These are phyloP conservation scores for Lepidonotus clava DNA, from an alignment of 2,888 invertebrate species.

Conservation along the genomic window DNA sequence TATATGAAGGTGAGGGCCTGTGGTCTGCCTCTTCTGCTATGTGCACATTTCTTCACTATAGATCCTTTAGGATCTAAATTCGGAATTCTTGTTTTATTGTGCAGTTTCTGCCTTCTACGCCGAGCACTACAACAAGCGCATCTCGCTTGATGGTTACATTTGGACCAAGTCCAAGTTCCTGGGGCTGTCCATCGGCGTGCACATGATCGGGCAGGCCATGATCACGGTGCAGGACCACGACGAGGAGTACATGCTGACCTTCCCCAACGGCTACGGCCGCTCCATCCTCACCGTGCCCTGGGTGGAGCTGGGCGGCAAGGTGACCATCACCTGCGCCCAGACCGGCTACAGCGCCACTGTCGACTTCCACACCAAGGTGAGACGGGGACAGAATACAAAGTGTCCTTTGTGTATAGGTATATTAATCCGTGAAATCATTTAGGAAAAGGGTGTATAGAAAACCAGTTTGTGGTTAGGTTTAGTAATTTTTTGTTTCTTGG, in stretches of 20 bases:
- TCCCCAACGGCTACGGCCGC: conserved; percentile 99
- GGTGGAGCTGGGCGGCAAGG: conserved; percentile 98
- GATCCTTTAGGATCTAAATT: too few species aligned
- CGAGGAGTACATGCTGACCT: conserved; percentile 97
- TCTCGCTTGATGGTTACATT: conserved; percentile 96
- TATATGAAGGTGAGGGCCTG: too few species aligned
- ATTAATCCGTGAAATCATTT: too few species aligned
- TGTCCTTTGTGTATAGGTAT: too few species aligned
- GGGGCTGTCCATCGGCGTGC: conserved; percentile 92
- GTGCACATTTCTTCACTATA: too few species aligned
- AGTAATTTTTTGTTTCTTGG: too few species aligned
- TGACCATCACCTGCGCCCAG: conserved; percentile 93
- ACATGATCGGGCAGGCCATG: conserved; percentile 96
- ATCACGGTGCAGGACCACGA: conserved; percentile 94
- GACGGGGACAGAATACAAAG: too few species aligned
- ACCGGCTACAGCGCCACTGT: conserved; percentile 95
- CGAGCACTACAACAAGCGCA: conserved; percentile 93
- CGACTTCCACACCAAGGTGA: conserved; percentile 94
- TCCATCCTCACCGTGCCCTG: conserved; percentile 98
- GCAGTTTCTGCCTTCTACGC: conserved; percentile 99
- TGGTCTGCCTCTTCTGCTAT: too few species aligned
- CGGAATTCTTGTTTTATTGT: too few species aligned
- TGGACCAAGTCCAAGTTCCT: conserved; percentile 99
- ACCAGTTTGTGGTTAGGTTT: too few species aligned
- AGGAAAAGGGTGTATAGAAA: too few species aligned